Evolutionary conservation across 2,797 vertebrate species (phyloP), one percentile per base, ranked within the genome.

Genomic region (Alosa sapidissima): DNA sequence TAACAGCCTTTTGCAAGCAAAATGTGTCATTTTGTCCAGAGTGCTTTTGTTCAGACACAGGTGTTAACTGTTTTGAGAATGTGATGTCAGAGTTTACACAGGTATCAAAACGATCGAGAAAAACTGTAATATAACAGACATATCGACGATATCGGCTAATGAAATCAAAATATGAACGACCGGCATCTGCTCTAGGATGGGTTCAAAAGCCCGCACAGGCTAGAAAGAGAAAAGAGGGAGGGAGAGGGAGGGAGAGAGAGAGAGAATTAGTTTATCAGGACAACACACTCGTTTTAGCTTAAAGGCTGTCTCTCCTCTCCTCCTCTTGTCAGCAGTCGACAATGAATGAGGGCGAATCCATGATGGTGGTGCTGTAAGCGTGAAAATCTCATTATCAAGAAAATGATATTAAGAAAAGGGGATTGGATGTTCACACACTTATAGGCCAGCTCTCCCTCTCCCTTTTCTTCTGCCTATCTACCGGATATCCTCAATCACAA

Each of bases 321-420:
- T 65, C n/a, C 60, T 65, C n/a, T 28, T 28, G 60, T 65, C 62
- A 68, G 62, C 62, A 68, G 62, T 0, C 3, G 9, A 14, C 13
- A 10, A 68, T 11, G 24, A 36, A 9, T 13, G 24, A 36, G n/a
- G 28, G 9, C 11, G 4, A 2, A 33, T 33, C 28, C 14, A 13
- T 62, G 9, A 62, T 62, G 60, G 60, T 11, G 60, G n/a, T 28
- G 24, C 60, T 28, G 24, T 62, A 62, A 28, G 19, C 9, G 60
- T 62, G 60, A 62, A 62, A 28, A 68, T 68, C 62, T 68, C 62
- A 68, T 65, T 24, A 65, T 68, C 21, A 68, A 36, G n/a, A 68
- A 36, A 33, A 68, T 36, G 62, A 68, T 33, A 68, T 33, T 68
- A 3, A 68, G 3, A 55, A 68, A 33, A 68, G 3, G 24, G 62